Percentiles rank a stretch among this genome's conserved stretches.
Evolutionary conservation across 2,888 invertebrate genomes (phyloP).

Genomic region (Uropetala carovei): DNA sequence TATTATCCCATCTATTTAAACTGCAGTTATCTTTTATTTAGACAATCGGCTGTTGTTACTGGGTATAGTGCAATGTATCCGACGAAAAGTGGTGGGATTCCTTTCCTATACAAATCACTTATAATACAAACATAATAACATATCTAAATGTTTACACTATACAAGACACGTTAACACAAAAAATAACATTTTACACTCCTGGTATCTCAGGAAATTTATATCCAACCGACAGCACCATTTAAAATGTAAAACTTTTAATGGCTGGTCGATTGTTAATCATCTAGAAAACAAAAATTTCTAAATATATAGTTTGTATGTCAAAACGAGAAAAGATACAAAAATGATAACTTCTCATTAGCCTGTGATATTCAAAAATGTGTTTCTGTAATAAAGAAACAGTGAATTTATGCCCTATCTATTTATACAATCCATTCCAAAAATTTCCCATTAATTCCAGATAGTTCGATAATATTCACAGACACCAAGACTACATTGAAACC

Average conservation of each 20-base stretch:
- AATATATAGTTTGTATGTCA: constrained; percentile 8
- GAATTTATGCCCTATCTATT: neutral
- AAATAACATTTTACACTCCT: constrained; percentile 58
- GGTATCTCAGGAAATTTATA: constrained; percentile 59
- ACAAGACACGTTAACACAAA: constrained; percentile 63
- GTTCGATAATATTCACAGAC: constrained; percentile 40
- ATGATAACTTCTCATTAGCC: constrained; percentile 31
- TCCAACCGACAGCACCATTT: constrained; percentile 52
- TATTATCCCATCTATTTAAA: constrained; percentile 56
- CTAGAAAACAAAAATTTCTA: constrained; percentile 54
- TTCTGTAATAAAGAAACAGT: neutral
- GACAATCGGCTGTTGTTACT: constrained; percentile 33
- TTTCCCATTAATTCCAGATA: constrained; percentile 22
- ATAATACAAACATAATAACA: constrained; percentile 61
- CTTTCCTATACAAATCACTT: constrained; percentile 59
- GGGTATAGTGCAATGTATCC: constrained; percentile 60
- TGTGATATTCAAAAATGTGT: constrained; percentile 28
- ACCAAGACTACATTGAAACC: constrained; percentile 49
- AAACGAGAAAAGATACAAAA: constrained; percentile 50
- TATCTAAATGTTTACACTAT: constrained; percentile 63
- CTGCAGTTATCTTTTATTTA: constrained; percentile 53
- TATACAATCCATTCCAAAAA: constrained; percentile 26
- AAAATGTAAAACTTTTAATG: constrained; percentile 16
- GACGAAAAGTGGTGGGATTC: constrained; percentile 53
- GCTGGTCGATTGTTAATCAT: constrained; percentile 39